Evolutionary conservation across 2,888 invertebrate species (phyloP).

Genomic region (Scaptomyza polygonia): DNA sequence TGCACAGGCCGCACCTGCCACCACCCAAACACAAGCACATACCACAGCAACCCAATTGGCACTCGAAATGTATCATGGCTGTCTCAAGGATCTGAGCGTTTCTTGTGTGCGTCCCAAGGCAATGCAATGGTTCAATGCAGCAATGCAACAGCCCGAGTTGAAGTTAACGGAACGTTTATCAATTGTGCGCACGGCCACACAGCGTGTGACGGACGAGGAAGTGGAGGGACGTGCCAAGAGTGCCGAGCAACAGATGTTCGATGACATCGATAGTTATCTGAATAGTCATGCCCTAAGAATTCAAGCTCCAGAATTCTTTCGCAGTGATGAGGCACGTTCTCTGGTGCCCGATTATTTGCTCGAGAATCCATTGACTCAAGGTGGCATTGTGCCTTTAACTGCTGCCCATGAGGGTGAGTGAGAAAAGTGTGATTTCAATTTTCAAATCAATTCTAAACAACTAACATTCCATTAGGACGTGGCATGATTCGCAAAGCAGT

Average conservation of each 20-base stretch:
- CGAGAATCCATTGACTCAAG: conserved; percentile 86
- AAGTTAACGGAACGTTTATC: conserved; percentile 91
- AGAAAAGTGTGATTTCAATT: background rate
- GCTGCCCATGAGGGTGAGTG: conserved; percentile 85
- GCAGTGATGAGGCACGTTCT: conserved; percentile 82
- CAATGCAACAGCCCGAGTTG: conserved; percentile 88
- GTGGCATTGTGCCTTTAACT: conserved; percentile 89
- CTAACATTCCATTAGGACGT: conserved; percentile 86
- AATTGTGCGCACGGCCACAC: conserved; percentile 88
- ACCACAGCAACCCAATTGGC: conserved; percentile 88
- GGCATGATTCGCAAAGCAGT: conserved; percentile 93
- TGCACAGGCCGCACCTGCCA: conserved; percentile 45
- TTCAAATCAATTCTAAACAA: background rate
- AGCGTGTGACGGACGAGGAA: conserved; percentile 27
- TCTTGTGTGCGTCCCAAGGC: conserved; percentile 92
- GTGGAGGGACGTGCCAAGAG: conserved; percentile 74
- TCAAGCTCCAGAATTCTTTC: conserved; percentile 88
- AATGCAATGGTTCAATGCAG: conserved; percentile 89
- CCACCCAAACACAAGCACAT: conserved; percentile 84
- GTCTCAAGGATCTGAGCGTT: conserved; percentile 88
- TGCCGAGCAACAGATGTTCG: conserved; percentile 86
- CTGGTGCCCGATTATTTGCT: conserved; percentile 81
- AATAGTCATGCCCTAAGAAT: conserved; percentile 91
- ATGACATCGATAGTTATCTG: conserved; percentile 90
- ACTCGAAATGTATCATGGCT: conserved; percentile 88